phyloP scores from a whole-genome alignment of 2,797 vertebrate genomes.

The Ammospiza maritima region DNA sequence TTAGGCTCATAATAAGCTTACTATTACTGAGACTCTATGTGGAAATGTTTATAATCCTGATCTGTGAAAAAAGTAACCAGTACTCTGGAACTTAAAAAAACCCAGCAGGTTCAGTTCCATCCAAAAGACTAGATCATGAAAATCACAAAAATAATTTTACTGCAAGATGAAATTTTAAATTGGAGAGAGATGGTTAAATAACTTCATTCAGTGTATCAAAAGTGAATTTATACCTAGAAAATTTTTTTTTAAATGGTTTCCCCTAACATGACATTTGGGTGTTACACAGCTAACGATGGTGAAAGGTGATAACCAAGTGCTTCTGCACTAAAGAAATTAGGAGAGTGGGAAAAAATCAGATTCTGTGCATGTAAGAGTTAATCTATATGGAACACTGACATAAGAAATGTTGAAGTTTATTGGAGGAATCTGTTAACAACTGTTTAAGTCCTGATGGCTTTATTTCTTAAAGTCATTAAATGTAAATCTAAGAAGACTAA shows the following conservation, averaged over 20 bases:
- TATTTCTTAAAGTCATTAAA: background rate
- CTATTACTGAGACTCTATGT: background rate
- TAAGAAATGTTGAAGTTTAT: background rate
- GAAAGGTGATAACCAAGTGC: background rate
- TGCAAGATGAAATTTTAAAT: background rate
- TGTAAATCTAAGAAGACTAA: background rate
- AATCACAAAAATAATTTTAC: background rate
- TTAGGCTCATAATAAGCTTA: background rate
- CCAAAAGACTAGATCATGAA: background rate
- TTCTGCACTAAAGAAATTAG: background rate
- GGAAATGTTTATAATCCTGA: background rate
- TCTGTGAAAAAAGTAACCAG: background rate
- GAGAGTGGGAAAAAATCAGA: background rate
- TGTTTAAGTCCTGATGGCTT: background rate
- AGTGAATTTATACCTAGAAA: background rate
- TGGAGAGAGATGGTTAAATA: background rate
- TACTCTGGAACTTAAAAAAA: background rate
- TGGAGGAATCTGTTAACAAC: background rate
- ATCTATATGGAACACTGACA: background rate
- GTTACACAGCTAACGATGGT: background rate
- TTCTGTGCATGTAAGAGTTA: background rate
- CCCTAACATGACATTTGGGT: background rate
- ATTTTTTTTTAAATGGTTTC: background rate
- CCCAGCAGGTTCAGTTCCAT: background rate
- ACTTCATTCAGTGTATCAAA: background rate